Base-by-base conservation (phyloP, 2,797 vertebrate species). In the Clarias platycephalus region DNA sequence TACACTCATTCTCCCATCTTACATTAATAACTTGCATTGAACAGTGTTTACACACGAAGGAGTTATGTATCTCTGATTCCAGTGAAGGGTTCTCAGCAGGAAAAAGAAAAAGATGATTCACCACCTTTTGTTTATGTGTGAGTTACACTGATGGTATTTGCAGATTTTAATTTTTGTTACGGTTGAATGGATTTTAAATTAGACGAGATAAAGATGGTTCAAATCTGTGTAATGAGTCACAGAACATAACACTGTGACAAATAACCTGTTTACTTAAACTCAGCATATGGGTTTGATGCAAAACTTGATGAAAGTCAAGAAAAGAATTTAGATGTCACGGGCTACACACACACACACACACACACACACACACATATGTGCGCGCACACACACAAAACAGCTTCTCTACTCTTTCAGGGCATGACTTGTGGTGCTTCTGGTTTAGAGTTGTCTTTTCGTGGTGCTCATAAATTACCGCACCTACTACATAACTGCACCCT, bases 401-500 rank as follows among this genome's bases (percentile, higher is more conserved):
- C 26, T 55, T 81, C 37, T 55, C 16, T 66, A 53, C 63, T 82
- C 83, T 76, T 83, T 66, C 40, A 67, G 75, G 83, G 58, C 57
- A 49, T 60, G 60, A 76, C 53, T 85, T 71, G 24, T 58, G 71
- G 34, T 57, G 71, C 71, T 64, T 83, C 80, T 82, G 44, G 68
- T 81, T 83, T 62, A 70, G 76, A 63, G 24, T 66, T 80, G 70
- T 85, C 85, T 86, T 87, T 81, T 76, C 16, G 12, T 64, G 58
- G 28, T 53, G 58, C 82, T 86, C 76, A 81, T 89, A 86, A 88
- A 87, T 88, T 81, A 86, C 81, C 44, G 49, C 84, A 82, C 83
- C 62, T 81, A 62, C 81, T 88, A 85, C 86, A 87, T 88, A 74
- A 84, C 84, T 80, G 70, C 86, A 80, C 81, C 72, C 83, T 88